phyloP scores from a whole-genome alignment of 2,888 invertebrate species.

The Campoletis raptor region DNA sequence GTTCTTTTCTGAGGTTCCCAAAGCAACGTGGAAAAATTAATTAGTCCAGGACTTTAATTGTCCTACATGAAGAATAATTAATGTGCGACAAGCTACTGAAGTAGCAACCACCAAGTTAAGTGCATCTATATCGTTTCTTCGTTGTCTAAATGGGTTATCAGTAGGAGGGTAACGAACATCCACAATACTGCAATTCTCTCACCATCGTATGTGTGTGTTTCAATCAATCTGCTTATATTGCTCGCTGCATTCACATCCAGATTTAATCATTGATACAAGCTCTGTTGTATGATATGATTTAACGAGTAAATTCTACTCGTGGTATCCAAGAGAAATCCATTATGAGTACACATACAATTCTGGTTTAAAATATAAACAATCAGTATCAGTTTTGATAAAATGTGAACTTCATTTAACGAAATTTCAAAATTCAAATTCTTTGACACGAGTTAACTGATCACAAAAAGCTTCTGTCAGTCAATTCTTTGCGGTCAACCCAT shows the following conservation, averaged over 20 bases:
- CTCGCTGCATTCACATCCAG: neutral
- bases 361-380: neutral
- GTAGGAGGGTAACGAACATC: neutral
- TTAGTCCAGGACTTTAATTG: neutral
- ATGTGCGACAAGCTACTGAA: neutral
- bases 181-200: neutral
- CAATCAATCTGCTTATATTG: neutral
- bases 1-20: neutral
- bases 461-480: no score
- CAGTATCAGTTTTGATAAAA: neutral
- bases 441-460: no score
- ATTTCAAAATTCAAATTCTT: no score
- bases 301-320: neutral
- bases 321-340: neutral
- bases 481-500: no score
- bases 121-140: neutral
- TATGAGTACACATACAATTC: neutral
- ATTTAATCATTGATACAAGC: neutral
- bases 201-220: neutral
- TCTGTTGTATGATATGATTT: neutral
- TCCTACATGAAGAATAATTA: neutral
- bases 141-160: slow-evolving; percentile 2
- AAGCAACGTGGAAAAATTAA: neutral
- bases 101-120: neutral
- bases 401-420: neutral